Percentiles rank a stretch among this genome's conserved stretches.
Evolutionary conservation across 1,140 invertebrate species (phyloP).

Genomic region (Platyscapa corneri): DNA sequence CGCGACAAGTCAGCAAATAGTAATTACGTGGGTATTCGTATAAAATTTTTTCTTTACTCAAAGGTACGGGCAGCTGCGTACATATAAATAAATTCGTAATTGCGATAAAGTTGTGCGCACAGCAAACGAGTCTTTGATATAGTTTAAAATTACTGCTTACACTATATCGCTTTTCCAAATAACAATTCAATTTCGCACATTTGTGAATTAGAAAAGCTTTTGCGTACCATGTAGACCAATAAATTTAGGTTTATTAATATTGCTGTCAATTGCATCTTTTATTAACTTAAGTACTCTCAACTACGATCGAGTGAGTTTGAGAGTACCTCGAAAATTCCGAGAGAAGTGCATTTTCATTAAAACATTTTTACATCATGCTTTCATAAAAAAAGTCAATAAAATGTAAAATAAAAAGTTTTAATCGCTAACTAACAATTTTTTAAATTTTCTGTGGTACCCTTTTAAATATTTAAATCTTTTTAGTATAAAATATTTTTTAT

Average conservation of each 20-base stretch:
- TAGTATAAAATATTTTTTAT: too few relatives aligned
- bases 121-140: background rate
- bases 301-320: background rate
- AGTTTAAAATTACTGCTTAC: background rate
- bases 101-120: background rate
- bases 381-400: background rate
- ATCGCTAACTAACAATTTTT: background rate
- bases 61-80: background rate
- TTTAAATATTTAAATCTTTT: background rate
- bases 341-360: background rate
- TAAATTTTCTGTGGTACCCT: background rate
- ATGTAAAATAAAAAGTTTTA: background rate
- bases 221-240: background rate
- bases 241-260: background rate
- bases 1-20: constrained; percentile 35
- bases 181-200: background rate
- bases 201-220: background rate
- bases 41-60: background rate
- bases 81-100: background rate
- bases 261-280: background rate
- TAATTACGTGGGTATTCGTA: constrained; percentile 22
- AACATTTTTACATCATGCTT: background rate
- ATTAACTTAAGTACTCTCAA: background rate
- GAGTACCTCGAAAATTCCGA: background rate
- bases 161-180: background rate